Base-by-base conservation (phyloP, 2,888 invertebrate genomes). In the Toxonevra muliebris region DNA sequence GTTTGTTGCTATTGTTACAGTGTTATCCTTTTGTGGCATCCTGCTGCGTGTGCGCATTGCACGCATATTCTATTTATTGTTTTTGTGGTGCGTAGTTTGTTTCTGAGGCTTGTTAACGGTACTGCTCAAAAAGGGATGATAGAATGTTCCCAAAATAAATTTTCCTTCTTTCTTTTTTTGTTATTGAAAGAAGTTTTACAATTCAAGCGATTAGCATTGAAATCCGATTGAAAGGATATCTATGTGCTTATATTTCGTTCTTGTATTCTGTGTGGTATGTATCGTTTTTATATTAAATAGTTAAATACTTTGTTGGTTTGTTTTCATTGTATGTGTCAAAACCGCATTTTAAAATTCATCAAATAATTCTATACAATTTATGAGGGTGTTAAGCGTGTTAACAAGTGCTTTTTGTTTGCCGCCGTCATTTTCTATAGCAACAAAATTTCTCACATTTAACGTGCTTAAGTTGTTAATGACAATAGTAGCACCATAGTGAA, bases 141-240 rank as follows among this genome's bases (percentile, higher is more conserved):
- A 45, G 45, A 45, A 45, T 66, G 66, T 71, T 69, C 17, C 69
- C 68, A 66, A 68, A 66, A 62, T 60, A 54, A 52, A 17, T 69
- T 68, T 68, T 72, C 59, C 68, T 61, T 57, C 62, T 53, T 5
- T 58, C 43, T 60, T 65, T 71, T 63, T 53, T 65, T 60, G 55
- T 53, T 42, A 48, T 48, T 67, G 58, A 65, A 48, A 30, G n/a
- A 52, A 19, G 9, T 62, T 43, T 52, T 74, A 76, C 76, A 74
- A 66, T 67, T 71, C 68, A 75, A 72, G 74, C 76, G 81, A 80
- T 82, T 82, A 80, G 80, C 79, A 77, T 79, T 73, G 73, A 70
- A 80, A 81, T 80, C 81, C 79, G 82, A 79, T 82, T 79, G 77
- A 74, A 75, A 77, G 75, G 77, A 81, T 79, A 72, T 73, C 72